Evolutionary conservation across 1,140 invertebrate species (phyloP).

Genomic region (Grapholita molesta): DNA sequence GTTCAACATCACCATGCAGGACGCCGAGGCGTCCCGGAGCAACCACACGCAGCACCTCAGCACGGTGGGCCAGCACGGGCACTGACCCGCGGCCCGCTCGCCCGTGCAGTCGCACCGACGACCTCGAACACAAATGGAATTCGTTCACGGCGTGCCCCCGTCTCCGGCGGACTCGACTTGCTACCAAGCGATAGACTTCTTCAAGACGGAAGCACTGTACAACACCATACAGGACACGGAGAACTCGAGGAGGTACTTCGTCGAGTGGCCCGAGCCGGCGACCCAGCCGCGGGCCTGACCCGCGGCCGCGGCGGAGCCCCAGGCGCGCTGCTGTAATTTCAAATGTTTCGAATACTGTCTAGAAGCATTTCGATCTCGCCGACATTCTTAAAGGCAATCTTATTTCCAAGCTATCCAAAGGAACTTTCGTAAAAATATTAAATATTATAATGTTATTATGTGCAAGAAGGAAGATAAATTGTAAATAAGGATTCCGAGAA

Average conservation of each 20-base stretch:
- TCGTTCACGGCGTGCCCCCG: background rate
- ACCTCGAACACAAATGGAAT: background rate
- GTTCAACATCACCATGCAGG: constrained; percentile 91
- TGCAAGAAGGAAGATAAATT: too few species aligned
- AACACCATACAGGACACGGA: background rate
- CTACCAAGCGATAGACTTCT: background rate
- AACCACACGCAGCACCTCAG: constrained; percentile 26
- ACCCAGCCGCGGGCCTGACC: background rate
- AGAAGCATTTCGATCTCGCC: background rate
- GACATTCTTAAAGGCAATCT: background rate
- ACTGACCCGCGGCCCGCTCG: background rate
- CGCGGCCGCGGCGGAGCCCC: background rate
- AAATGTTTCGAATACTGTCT: background rate
- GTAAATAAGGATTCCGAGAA: too few species aligned
- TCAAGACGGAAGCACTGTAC: background rate
- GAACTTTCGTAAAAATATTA: too few species aligned
- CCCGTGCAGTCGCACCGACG: background rate
- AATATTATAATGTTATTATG: too few species aligned
- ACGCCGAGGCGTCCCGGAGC: constrained; percentile 81
- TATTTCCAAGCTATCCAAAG: background rate
- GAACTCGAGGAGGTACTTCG: background rate
- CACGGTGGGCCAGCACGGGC: background rate
- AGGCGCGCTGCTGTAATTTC: background rate
- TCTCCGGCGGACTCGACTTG: background rate
- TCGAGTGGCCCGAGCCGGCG: background rate